A percentile compares a stretch with the other conserved stretches of the same genome.
Conservation (phyloP, 2,888 invertebrate genomes). For the Camptogramma bilineatum region DNA sequence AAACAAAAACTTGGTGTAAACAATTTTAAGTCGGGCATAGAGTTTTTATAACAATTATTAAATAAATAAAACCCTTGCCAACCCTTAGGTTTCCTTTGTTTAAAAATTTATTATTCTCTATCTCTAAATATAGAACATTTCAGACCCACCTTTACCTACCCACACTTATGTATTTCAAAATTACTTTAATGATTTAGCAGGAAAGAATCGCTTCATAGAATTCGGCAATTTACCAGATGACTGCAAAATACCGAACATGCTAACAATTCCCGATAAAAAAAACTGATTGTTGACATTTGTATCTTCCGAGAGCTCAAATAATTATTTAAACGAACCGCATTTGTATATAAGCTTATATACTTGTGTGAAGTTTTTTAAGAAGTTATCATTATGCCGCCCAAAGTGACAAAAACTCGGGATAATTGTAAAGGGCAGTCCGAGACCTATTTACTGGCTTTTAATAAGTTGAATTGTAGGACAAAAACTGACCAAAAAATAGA, state of each 20-base stretch:
- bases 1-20: too few relatives aligned
- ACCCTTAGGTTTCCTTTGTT: too few relatives aligned
- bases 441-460: constrained; percentile 21
- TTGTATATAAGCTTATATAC: constrained; percentile 5
- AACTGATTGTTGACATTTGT: constrained; percentile 31
- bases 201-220: constrained; percentile 22
- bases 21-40: too few relatives aligned
- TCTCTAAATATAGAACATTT: background rate
- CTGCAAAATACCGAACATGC: constrained; percentile 10
- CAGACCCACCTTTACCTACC: background rate
- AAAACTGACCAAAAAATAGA: constrained; percentile 25
- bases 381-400: constrained; percentile 21
- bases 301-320: constrained; percentile 21
- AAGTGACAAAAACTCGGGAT: constrained; percentile 27
- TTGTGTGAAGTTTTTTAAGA: constrained; percentile 2
- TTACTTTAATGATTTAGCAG: constrained; percentile 8
- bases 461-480: constrained; percentile 8
- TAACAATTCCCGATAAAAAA: constrained; percentile 9
- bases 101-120: too few relatives aligned
- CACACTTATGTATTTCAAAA: background rate
- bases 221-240: constrained; percentile 17
- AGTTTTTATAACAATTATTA: too few relatives aligned
- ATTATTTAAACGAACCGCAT: constrained; percentile 26
- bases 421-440: constrained; percentile 20
- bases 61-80: too few relatives aligned